Percentiles rank a stretch among this genome's conserved stretches.
Conservation (phyloP, 2,113 vertebrate genomes). For the Rhinolophus ferrumequinum region DNA sequence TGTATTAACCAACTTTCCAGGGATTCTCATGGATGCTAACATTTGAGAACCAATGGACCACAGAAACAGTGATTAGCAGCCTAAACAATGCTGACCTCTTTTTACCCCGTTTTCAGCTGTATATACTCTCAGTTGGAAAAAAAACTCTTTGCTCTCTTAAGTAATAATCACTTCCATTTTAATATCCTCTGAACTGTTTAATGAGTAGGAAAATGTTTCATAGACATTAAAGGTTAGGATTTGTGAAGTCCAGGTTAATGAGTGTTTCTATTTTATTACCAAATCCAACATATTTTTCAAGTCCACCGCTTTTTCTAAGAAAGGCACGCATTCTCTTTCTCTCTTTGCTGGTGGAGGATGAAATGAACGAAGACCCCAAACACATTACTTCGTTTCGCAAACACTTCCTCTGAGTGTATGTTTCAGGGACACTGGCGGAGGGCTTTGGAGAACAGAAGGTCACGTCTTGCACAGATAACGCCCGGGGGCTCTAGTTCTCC, state of each 20-base stretch:
- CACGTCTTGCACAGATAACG: too few species aligned
- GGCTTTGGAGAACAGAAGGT: not conserved
- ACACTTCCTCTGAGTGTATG: not conserved
- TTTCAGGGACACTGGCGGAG: not conserved
- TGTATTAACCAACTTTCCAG: not conserved
- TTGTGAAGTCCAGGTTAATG: slow-evolving; percentile 34
- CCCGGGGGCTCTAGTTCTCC: not conserved
- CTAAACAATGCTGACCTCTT: not conserved
- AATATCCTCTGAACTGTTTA: slow-evolving; percentile 11
- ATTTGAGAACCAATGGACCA: not conserved
- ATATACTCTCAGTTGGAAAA: not conserved
- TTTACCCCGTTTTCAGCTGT: not conserved
- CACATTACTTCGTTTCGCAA: not conserved
- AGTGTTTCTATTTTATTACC: slow-evolving; percentile 30
- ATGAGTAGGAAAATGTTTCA: not conserved
- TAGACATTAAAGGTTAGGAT: not conserved
- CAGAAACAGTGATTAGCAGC: not conserved
- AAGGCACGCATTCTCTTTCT: not conserved
- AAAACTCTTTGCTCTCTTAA: slow-evolving; percentile 35
- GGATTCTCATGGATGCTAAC: not conserved
- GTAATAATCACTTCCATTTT: not conserved
- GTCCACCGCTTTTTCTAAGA: not conserved
- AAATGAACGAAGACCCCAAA: not conserved
- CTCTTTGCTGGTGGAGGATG: not conserved
- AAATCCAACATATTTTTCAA: slow-evolving; percentile 37